Evolutionary conservation across 2,888 invertebrate genomes (phyloP), one percentile per base, ranked within the genome.

Genomic region (Hanleya hanleyi): DNA sequence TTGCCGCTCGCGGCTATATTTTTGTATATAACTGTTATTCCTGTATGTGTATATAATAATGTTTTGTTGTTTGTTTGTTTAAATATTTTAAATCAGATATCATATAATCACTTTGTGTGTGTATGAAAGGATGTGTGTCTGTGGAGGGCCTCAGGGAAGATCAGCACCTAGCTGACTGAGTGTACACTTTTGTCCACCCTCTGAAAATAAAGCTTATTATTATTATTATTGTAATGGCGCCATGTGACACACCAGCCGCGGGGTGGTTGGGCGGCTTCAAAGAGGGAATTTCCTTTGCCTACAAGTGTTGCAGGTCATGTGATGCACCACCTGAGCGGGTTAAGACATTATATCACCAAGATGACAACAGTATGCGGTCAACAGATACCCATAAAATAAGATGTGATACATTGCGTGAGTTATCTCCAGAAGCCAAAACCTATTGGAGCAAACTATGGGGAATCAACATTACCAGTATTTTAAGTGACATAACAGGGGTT

Each of bases 401-500:
- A 15, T 57, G 26, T 57, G 29, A 57, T 22, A 26, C 18, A 29
- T 32, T 57, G 15, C 4, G 57, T 15, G 29, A 57, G 22, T 2
- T 57, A 26, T 57, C 57, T 22, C 12, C 15, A 38, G 29, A 57
- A 38, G 69, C 61, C 9, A 50, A 22, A 3, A 7, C 12, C 15
- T 68, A 68, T 29, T 51, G 68, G 68, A 51, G 69, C 22, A 69
- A 62, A 7, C 5, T 62, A 35, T 69, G 69, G 69, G 69, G 69
- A 12, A 69, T 69, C 37, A 51, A 68, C 22, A 33, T 6, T 18
- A 51, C 12, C 22, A 68, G 68, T 51, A 22, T 47, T 47, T 47
- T 47, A 22, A n/a, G n/a, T n/a, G n/a, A n/a, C n/a, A n/a, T n/a
- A n/a, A 41, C 66, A 33, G 7, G 15, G 5, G 33, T 71, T 7